A percentile compares a stretch with the other conserved stretches of the same genome.
Conservation (phyloP, 2,888 invertebrate genomes). For the Caenorhabditis sinica region DNA sequence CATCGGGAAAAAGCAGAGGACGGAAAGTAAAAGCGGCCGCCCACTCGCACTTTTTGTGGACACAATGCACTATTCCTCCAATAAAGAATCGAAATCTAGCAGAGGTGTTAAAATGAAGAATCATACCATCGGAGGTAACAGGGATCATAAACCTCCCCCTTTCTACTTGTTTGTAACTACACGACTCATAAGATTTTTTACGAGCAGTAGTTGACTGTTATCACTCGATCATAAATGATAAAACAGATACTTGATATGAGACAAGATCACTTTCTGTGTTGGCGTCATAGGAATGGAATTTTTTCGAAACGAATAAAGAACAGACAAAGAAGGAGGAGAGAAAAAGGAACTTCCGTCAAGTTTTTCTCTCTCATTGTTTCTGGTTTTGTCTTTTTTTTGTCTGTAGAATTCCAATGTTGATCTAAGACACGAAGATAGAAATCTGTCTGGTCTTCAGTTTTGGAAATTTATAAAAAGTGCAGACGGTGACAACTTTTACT, state of each 20-base stretch:
- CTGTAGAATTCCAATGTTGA: conserved; percentile 41
- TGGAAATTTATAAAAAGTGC: not conserved
- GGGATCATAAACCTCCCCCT: not conserved
- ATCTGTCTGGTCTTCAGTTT: conserved; percentile 28
- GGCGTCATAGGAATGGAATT: conserved; percentile 33
- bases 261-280: conserved; percentile 12
- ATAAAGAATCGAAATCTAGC: not conserved
- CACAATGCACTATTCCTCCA: conserved; percentile 5
- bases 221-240: conserved; percentile 22
- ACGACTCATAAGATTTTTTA: conserved; percentile 23
- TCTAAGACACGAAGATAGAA: conserved; percentile 41
- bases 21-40: not conserved
- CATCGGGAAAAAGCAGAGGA: conserved; percentile 3
- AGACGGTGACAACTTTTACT: conserved; percentile 3
- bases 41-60: conserved; percentile 5
- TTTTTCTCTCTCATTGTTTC: not conserved
- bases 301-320: not conserved
- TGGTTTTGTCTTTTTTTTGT: conserved; percentile 1
- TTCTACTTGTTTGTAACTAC: not conserved
- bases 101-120: not conserved
- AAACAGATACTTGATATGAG: conserved; percentile 23
- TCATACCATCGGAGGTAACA: not conserved
- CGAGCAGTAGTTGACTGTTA: conserved; percentile 37
- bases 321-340: not conserved
- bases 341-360: conserved; percentile 25